These are phyloP conservation scores for Apistogramma diplotaenia DNA, from an alignment of 2,113 vertebrate genomes.

Conservation along the genomic window DNA sequence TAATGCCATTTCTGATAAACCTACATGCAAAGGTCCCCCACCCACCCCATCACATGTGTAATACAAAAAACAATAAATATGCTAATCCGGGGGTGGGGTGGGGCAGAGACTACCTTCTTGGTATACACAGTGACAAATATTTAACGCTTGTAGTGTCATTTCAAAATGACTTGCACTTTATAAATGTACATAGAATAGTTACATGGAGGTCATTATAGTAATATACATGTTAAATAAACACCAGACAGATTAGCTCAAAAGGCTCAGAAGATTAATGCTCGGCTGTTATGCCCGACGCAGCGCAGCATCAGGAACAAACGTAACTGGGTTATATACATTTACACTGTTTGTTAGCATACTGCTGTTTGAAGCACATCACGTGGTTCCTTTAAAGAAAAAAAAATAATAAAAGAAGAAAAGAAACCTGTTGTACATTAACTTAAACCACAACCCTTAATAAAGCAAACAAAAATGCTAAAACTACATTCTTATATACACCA, in stretches of 20 bases:
- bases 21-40: constrained; percentile 54
- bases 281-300: not conserved
- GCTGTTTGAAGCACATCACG: constrained; percentile 14
- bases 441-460: constrained; percentile 43
- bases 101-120: constrained; percentile 11
- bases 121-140: constrained; percentile 36
- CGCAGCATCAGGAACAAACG: not conserved
- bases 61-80: constrained; percentile 45
- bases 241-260: constrained; percentile 21
- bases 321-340: constrained; percentile 30
- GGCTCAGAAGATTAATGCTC: constrained; percentile 17
- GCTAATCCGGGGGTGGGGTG: constrained; percentile 9
- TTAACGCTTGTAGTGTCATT: constrained; percentile 14
- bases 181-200: constrained; percentile 43
- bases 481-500: constrained; percentile 51
- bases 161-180: constrained; percentile 18
- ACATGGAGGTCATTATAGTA: constrained; percentile 29
- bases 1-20: constrained; percentile 31
- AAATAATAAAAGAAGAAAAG: not conserved
- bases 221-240: constrained; percentile 24
- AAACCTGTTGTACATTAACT: constrained; percentile 22
- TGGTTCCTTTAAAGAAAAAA: not conserved
- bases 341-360: constrained; percentile 37
- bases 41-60: not conserved
- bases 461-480: constrained; percentile 35